Base-by-base conservation (phyloP, 2,888 invertebrate species). In the Tetheella fluctuosa region DNA sequence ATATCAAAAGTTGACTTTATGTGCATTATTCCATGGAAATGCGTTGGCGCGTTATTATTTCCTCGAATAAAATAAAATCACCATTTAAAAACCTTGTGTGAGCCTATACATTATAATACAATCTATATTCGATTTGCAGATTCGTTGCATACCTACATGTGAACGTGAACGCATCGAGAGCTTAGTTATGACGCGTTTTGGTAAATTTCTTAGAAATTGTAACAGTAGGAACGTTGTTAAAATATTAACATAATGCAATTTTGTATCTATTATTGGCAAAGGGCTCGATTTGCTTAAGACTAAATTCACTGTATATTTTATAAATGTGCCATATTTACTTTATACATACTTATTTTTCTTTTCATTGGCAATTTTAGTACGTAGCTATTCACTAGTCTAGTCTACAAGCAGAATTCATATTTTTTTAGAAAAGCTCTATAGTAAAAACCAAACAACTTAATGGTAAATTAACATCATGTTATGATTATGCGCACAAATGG, bases 11-110 rank as follows among this genome's bases (percentile, higher is more conserved):
- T 37, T 0, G 13, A 25, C 34, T 34, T 55, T 34, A 34, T 37
- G 34, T 34, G 55, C 10, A 48, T 48, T 48, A 48, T 34, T 62
- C 54, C 52, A 53, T 59, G 23, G 28, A 59, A 60, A 59, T 15
- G 53, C 59, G 62, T 62, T 54, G 62, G 62, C 57, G 57, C 42
- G 54, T 54, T 20, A 30, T 53, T 54, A 48, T 62, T 48, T 57
- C 48, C 62, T 62, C 57, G 57, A 34, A 52, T 53, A 15, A 6
- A 48, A 23, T 59, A 56, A 57, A 57, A 20, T 30, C 57, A 59
- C 59, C 23, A 48, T 42, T 48, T 25, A n/a, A 37, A 34, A 23
- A 54, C 42, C 54, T 42, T 55, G 48, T 23, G 52, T 55, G 34
- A 48, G 48, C 48, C 48, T 48, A 48, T 15, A 39, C 20, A 10